A percentile compares a stretch with the other conserved stretches of the same genome.
Conservation (phyloP, 1,140 invertebrate species). For the Cotesia vestalis region DNA sequence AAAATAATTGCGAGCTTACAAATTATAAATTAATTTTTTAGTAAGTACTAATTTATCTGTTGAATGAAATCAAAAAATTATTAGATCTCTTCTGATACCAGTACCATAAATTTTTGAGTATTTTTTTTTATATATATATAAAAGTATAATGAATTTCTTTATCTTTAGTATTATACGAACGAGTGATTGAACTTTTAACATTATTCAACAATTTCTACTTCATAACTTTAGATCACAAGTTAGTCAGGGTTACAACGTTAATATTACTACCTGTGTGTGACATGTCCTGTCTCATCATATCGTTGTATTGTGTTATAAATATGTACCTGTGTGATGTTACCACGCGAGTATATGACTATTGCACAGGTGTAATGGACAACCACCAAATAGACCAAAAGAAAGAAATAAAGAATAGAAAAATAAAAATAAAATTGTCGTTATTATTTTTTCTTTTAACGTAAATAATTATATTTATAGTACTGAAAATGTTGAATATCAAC, state of each 20-base stretch:
- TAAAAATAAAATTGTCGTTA: neutral
- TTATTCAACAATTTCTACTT: neutral
- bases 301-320: neutral
- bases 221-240: neutral
- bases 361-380: slow-evolving; percentile 25
- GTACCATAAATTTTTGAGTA: no score
- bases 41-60: no score
- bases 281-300: no score
- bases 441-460: no score
- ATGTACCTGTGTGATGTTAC: slow-evolving; percentile 23
- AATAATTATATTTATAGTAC: no score
- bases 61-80: no score
- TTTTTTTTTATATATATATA: neutral
- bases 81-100: no score
- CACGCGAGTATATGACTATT: neutral
- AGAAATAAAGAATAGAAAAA: neutral
- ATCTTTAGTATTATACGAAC: neutral
- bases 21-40: no score
- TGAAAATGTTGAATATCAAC: no score
- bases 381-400: neutral
- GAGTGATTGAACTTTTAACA: neutral
- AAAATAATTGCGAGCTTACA: no score
- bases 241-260: slow-evolving; percentile 17
- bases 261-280: no score
- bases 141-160: neutral